A percentile compares a stretch with the other conserved stretches of the same genome.
These are phyloP conservation scores for Spodoptera litura DNA, from an alignment of 1,140 invertebrate genomes.

Conservation along the genomic window DNA sequence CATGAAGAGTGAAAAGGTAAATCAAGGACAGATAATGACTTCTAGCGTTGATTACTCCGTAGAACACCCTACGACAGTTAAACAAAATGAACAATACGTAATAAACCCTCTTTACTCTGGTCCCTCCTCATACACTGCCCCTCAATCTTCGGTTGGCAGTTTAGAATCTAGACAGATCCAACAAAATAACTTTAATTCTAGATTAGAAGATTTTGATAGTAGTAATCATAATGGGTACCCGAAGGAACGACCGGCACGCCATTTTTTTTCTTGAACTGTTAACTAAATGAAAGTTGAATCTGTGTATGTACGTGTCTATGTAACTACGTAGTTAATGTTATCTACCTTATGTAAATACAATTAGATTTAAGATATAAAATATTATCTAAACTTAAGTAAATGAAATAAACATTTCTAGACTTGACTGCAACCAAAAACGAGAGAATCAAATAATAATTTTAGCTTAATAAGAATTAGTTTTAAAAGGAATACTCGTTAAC, in stretches of 20 bases:
- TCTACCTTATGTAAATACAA: constrained; percentile 25
- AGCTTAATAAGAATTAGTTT: background rate
- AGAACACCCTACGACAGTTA: constrained; percentile 57
- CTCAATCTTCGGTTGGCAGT: constrained; percentile 72
- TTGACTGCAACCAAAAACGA: constrained; percentile 30
- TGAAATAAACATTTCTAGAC: constrained; percentile 6
- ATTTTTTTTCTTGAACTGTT: constrained; percentile 58
- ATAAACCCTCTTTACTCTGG: constrained; percentile 68
- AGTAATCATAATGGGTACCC: constrained; percentile 68
- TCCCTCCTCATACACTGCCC: constrained; percentile 76
- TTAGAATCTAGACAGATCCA: constrained; percentile 54
- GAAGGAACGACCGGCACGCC: constrained; percentile 59
- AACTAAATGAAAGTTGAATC: background rate
- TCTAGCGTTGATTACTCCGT: constrained; percentile 65
- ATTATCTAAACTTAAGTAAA: background rate
- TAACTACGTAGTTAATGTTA: background rate
- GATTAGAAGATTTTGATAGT: constrained; percentile 71
- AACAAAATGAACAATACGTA: constrained; percentile 55
- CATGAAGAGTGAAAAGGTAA: constrained; percentile 47
- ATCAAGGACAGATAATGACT: constrained; percentile 54
- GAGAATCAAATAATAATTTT: background rate
- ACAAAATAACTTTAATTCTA: constrained; percentile 63
- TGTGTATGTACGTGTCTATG: too few species aligned
- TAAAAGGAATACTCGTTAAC: background rate
- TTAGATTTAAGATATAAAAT: background rate